These are phyloP conservation scores for Loxodonta africana DNA, from an alignment of 2,113 vertebrate species.

Conservation along the genomic window DNA sequence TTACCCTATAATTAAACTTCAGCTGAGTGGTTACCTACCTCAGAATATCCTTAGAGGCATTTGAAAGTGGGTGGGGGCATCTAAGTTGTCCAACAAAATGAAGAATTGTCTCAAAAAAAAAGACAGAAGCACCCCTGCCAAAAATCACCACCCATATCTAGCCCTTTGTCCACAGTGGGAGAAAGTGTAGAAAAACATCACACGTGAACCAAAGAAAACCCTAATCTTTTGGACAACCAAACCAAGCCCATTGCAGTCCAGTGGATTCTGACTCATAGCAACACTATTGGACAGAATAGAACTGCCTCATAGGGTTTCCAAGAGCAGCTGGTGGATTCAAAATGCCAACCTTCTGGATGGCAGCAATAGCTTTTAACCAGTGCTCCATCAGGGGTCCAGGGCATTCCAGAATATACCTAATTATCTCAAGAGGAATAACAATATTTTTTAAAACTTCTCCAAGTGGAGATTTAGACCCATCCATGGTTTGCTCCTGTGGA, in stretches of 20 bases:
- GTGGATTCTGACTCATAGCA: too few relatives aligned
- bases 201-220: background rate
- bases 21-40: conserved; percentile 4
- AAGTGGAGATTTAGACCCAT: background rate
- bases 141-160: conserved; percentile 7
- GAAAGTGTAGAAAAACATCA: background rate
- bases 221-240: background rate
- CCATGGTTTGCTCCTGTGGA: background rate
- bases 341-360: too few relatives aligned
- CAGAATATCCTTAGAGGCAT: background rate
- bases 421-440: background rate
- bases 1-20: conserved; percentile 8
- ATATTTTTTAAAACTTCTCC: background rate
- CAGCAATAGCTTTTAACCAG: too few relatives aligned
- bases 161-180: background rate
- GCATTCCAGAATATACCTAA: background rate
- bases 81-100: conserved; percentile 26
- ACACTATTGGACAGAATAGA: too few relatives aligned
- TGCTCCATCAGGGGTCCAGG: too few relatives aligned
- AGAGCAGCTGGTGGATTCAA: too few relatives aligned
- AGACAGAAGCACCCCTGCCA: background rate
- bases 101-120: conserved; percentile 30
- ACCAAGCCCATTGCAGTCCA: too few relatives aligned
- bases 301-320: too few relatives aligned
- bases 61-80: background rate